Percentiles rank a stretch among this genome's conserved stretches.
phyloP scores from a whole-genome alignment of 2,888 invertebrate species.

The Pristionchus arcanus region DNA sequence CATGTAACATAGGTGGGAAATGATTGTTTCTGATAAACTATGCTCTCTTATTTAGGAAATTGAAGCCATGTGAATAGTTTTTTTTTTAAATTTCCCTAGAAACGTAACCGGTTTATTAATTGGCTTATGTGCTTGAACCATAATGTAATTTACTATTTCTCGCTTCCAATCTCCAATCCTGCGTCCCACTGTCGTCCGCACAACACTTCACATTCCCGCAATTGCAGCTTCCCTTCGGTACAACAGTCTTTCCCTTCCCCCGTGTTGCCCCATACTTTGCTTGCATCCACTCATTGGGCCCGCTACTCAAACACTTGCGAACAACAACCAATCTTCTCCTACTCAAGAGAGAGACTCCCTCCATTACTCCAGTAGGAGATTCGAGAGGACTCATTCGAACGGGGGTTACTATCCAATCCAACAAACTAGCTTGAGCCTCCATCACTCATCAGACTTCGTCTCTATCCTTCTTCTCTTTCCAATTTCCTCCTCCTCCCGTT shows the following conservation, averaged over 20 bases:
- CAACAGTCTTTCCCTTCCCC: neutral
- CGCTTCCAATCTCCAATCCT: too few species aligned
- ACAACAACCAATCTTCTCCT: slow-evolving; percentile 38
- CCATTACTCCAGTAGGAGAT: neutral
- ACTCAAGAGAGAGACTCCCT: slow-evolving; percentile 12
- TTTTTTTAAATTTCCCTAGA: too few species aligned
- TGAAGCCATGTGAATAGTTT: too few species aligned
- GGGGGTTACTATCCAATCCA: neutral
- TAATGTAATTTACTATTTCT: too few species aligned
- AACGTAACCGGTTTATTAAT: too few species aligned
- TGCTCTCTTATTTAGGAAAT: too few species aligned
- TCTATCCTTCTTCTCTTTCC: neutral
- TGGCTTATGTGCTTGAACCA: too few species aligned
- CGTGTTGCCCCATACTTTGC: neutral
- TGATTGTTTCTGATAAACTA: too few species aligned
- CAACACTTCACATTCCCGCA: neutral
- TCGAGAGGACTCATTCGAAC: neutral
- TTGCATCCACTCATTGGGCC: neutral
- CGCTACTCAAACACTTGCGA: neutral
- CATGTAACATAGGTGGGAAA: too few species aligned
- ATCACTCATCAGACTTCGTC: neutral
- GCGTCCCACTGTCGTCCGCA: neutral
- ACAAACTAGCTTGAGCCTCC: neutral
- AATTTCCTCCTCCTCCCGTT: neutral
- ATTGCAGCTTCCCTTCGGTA: neutral